These are phyloP conservation scores for Enteromius mattozi DNA, from an alignment of 2,797 vertebrate species.

Conservation along the genomic window DNA sequence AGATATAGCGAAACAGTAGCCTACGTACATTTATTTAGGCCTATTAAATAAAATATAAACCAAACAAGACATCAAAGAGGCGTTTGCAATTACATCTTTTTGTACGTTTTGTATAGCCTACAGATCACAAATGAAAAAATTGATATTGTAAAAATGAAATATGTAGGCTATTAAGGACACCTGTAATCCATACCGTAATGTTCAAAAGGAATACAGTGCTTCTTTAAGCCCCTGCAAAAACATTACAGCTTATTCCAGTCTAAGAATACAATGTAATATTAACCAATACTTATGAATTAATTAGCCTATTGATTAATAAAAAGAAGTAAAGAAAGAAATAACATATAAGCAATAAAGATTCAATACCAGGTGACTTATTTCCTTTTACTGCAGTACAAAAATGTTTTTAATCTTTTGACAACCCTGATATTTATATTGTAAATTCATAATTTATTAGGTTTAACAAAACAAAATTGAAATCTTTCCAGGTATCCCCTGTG, in stretches of 20 bases:
- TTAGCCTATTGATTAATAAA: background rate
- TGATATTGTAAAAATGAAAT: background rate
- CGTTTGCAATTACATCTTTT: background rate
- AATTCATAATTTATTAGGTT: background rate
- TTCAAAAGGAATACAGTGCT: background rate
- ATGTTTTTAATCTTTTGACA: background rate
- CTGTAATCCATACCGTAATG: background rate
- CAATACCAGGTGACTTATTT: background rate
- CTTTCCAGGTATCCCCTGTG: background rate
- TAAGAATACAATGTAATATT: background rate
- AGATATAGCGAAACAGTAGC: background rate
- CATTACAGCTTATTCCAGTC: background rate
- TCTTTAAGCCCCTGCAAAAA: background rate
- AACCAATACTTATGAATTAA: background rate
- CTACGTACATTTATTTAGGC: background rate
- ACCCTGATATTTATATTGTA: background rate
- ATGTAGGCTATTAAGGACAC: background rate
- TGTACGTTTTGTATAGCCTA: background rate
- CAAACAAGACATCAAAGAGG: background rate
- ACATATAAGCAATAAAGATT: no score
- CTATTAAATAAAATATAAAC: background rate
- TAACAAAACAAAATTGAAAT: constrained; percentile 1
- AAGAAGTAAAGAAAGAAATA: background rate
- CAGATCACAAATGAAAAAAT: background rate
- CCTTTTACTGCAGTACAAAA: background rate